phyloP scores from a whole-genome alignment of 2,797 vertebrate species.

The Tenualosa ilisha region DNA sequence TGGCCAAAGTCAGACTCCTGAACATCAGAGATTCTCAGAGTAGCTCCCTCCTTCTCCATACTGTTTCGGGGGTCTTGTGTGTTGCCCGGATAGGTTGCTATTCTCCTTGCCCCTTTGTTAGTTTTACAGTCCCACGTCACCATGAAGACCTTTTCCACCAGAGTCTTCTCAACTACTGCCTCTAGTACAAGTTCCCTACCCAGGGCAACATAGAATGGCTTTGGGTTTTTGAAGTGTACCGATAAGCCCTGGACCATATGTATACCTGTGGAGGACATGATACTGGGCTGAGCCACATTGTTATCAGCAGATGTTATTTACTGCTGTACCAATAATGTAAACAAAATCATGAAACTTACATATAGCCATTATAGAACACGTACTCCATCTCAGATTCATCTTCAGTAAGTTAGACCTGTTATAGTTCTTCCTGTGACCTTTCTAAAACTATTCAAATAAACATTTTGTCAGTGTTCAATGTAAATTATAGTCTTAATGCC shows the following conservation, averaged over 20 bases:
- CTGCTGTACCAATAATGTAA: not conserved
- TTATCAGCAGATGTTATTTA: not conserved
- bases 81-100: not conserved
- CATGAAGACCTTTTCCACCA: not conserved
- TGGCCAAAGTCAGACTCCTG: slow-evolving; percentile 24
- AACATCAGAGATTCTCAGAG: slow-evolving; percentile 30
- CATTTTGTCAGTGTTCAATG: too few species aligned
- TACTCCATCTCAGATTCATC: not conserved
- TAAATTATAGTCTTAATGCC: too few species aligned
- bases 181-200: slow-evolving; percentile 39
- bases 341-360: not conserved
- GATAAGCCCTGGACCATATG: not conserved
- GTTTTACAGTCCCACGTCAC: slow-evolving; percentile 34
- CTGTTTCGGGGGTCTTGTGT: slow-evolving; percentile 5
- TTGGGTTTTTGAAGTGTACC: slow-evolving; percentile 29
- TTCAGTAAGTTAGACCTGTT: not conserved
- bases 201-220: slow-evolving; percentile 31
- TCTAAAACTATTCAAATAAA: too few species aligned
- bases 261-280: slow-evolving; percentile 27
- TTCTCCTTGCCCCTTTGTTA: not conserved
- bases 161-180: not conserved
- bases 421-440: not conserved
- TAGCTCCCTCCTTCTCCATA: not conserved
- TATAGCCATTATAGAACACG: not conserved
- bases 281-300: not conserved